Base-by-base conservation (phyloP, 2,113 vertebrate genomes). In the Pteropus alecto region DNA sequence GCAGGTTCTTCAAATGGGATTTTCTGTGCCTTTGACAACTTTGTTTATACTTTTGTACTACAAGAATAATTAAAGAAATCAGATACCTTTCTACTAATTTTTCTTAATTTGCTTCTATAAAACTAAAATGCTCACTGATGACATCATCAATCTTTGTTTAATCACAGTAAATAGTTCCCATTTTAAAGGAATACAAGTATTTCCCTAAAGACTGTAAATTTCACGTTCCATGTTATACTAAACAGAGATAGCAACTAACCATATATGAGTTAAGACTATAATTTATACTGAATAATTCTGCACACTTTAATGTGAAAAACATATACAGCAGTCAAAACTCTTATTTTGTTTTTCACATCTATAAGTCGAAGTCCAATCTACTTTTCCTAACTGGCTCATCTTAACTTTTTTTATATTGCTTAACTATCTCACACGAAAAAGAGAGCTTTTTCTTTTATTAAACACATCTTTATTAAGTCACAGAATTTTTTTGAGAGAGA, bases 81-180 rank as follows among this genome's bases (percentile, higher is more conserved):
- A 83, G 38, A 56, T 0, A 4, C 19, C 51, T 81, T 71, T 95
- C 51, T 78, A 95, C 58, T 95, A 65, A 90, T 41, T 97, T 48
- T 86, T 79, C 68, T 84, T 87, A 51, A 51, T 51, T 96, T 96
- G 84, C 38, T 70, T 84, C 38, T 46, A 90, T 84, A 92, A 97
- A 97, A 92, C 16, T 92, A 94, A 91, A 21, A 85, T 54, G 74
- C 65, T 43, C 65, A 95, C 7, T 83, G 81, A 43, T 74, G 58
- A 70, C 73, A 92, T 35, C 30, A 46, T 83, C 77, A 63, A 74
- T 7, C 41, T 97, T 68, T 65, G n/a, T 82, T 92, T 93, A 94
- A 92, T 58, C 51, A 95, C 41, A 95, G 61, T 81, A 70, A 95
- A 41, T 6, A 90, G 84, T 74, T 97, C 63, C 38, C 26, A 54